Base-by-base conservation (phyloP, 2,888 invertebrate genomes). In the Drosophila greeni region DNA sequence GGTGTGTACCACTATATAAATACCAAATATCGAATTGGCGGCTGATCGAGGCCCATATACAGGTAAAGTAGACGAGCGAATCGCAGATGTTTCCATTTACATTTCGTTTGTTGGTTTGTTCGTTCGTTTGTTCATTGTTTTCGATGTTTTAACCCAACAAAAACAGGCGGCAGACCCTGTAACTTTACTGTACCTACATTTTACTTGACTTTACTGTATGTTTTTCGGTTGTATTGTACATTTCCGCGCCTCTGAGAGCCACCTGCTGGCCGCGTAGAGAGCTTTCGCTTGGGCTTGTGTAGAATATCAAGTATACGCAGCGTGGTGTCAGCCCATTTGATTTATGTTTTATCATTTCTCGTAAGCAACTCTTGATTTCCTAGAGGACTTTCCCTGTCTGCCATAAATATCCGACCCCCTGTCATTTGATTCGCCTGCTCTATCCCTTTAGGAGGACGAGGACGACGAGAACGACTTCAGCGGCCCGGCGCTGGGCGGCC, bases 381-480 rank as follows among this genome's bases (percentile, higher is more conserved):
- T 67, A 52, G 39, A 40, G 47, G 48, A 52, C 51, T 29, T 29
- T 47, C 26, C 26, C 29, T n/a, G 2, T 4, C 47, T 16, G 36
- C 23, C 12, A 12, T 49, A 18, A 20, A 14, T 23, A n/a, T 7
- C 8, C n/a, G 31, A 8, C 14, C 5, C 12, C 16, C 20, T 39
- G 5, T n/a, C 20, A 24, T 29, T 29, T 37, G 9, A 23, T 24
- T 16, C 3, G 4, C 6, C 39, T 49, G 23, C 26, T 45, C 39
- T 59, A 26, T 24, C 39, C 40, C 29, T 36, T 6, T 68, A 86
- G 78, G 84, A 83, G 48, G 86, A 85, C 24, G 83, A 87, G 43
- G 86, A 85, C 18, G 90, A 91, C 74, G 91, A 91, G 74, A 87
- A 90, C 70, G 88, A 88, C 72, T 88, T 84, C 66, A 88, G 88